These are phyloP conservation scores for Lasioglossum vierecki DNA, from an alignment of 2,888 invertebrate species.

Conservation along the genomic window DNA sequence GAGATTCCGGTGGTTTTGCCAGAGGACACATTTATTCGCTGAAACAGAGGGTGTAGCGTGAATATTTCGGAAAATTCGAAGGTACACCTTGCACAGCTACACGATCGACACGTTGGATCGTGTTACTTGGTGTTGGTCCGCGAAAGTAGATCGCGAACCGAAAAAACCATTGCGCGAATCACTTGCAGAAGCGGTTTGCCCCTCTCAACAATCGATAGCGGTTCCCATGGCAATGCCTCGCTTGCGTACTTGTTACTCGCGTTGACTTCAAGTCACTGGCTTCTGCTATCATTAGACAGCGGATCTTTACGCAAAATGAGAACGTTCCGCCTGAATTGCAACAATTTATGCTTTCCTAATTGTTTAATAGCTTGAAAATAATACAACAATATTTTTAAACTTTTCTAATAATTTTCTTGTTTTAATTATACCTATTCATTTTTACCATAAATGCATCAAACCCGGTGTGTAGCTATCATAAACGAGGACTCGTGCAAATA, in stretches of 20 bases:
- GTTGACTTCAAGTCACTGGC: constrained; percentile 78
- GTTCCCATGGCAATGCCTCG: constrained; percentile 82
- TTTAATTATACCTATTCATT: too few species aligned
- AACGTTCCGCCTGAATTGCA: too few species aligned
- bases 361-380: too few species aligned
- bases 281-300: constrained; percentile 44
- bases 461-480: constrained; percentile 11
- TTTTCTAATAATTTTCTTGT: too few species aligned
- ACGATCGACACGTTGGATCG: constrained; percentile 48
- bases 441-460: too few species aligned
- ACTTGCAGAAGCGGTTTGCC: constrained; percentile 64
- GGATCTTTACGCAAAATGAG: too few species aligned
- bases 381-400: too few species aligned
- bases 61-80: background rate
- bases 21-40: background rate
- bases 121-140: constrained; percentile 60
- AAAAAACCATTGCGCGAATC: constrained; percentile 47
- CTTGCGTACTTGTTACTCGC: constrained; percentile 80
- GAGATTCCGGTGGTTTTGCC: background rate
- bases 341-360: too few species aligned
- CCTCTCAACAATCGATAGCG: constrained; percentile 80
- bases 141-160: constrained; percentile 44
- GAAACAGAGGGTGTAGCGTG: background rate
- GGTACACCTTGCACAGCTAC: constrained; percentile 26
- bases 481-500: background rate